Evolutionary conservation across 2,113 vertebrate genomes (phyloP).

Genomic region (Dipodomys stephensi): DNA sequence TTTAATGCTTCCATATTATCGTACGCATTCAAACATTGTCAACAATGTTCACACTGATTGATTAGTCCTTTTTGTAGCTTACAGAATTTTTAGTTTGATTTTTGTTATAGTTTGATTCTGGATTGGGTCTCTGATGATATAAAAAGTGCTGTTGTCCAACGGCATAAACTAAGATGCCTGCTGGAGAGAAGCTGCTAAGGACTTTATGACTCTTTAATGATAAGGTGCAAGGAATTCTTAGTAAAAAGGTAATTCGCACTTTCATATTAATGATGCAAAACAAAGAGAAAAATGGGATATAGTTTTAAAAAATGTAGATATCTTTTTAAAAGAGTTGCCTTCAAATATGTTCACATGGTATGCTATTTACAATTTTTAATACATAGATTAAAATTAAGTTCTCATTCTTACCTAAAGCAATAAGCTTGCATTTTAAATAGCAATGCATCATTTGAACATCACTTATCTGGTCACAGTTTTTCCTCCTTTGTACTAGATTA

Average conservation of each 20-base stretch:
- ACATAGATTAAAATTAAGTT: neutral
- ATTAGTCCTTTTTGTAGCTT: neutral
- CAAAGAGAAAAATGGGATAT: neutral
- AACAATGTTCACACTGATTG: neutral
- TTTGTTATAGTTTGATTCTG: neutral
- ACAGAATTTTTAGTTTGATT: neutral
- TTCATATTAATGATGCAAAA: constrained; percentile 17
- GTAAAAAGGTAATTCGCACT: no score
- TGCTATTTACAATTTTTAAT: constrained; percentile 13
- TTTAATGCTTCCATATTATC: neutral
- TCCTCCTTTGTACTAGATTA: neutral
- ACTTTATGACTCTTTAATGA: constrained; percentile 1
- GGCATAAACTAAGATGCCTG: neutral
- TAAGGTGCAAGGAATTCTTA: neutral
- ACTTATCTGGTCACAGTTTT: neutral
- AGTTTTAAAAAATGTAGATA: neutral
- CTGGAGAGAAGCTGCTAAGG: neutral
- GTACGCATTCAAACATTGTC: neutral
- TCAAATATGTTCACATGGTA: constrained; percentile 29
- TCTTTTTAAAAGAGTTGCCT: neutral
- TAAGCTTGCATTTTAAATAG: constrained; percentile 40
- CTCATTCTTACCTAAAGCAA: neutral
- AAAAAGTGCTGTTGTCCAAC: neutral
- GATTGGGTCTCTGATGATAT: neutral
- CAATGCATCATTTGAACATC: neutral